Percentiles rank a stretch among this genome's conserved stretches.
phyloP scores from a whole-genome alignment of 2,888 invertebrate species.

The Oeneis ivallda region DNA sequence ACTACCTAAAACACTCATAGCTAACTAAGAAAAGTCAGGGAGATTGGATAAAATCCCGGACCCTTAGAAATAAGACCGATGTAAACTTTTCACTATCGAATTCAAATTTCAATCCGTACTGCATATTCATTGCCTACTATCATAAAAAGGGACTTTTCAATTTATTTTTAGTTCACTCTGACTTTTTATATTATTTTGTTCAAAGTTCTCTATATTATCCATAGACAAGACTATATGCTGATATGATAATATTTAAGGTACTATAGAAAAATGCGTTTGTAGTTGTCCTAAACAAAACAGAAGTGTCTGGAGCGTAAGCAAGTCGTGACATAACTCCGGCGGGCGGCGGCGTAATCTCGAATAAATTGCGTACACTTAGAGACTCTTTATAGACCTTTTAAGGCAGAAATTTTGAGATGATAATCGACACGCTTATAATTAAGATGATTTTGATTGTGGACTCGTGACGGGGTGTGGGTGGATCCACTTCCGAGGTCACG shows the following conservation, averaged over 20 bases:
- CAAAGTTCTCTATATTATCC: too few relatives aligned
- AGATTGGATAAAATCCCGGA: too few relatives aligned
- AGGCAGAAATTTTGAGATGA: slow-evolving; percentile 79
- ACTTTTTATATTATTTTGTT: too few relatives aligned
- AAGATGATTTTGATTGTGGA: slow-evolving; percentile 70
- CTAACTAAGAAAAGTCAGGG: too few relatives aligned
- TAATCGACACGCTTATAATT: slow-evolving; percentile 81
- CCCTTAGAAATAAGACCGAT: too few relatives aligned
- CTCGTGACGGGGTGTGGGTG: slow-evolving; percentile 78
- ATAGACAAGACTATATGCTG: too few relatives aligned
- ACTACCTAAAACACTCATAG: too few relatives aligned
- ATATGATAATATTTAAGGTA: neutral
- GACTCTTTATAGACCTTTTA: slow-evolving; percentile 80
- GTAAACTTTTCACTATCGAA: too few relatives aligned
- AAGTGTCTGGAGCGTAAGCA: slow-evolving; percentile 64
- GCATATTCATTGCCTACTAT: too few relatives aligned
- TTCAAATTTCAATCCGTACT: too few relatives aligned
- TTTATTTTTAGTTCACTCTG: too few relatives aligned
- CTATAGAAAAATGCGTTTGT: slow-evolving; percentile 7
- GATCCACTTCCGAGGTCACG: slow-evolving; percentile 76
- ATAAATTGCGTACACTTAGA: slow-evolving; percentile 78
- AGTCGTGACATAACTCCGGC: slow-evolving; percentile 74
- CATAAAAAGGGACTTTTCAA: too few relatives aligned
- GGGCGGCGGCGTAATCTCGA: slow-evolving; percentile 70
- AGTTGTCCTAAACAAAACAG: slow-evolving; percentile 54